phyloP scores from a whole-genome alignment of 2,797 vertebrate genomes.

The Phoebastria nigripes region DNA sequence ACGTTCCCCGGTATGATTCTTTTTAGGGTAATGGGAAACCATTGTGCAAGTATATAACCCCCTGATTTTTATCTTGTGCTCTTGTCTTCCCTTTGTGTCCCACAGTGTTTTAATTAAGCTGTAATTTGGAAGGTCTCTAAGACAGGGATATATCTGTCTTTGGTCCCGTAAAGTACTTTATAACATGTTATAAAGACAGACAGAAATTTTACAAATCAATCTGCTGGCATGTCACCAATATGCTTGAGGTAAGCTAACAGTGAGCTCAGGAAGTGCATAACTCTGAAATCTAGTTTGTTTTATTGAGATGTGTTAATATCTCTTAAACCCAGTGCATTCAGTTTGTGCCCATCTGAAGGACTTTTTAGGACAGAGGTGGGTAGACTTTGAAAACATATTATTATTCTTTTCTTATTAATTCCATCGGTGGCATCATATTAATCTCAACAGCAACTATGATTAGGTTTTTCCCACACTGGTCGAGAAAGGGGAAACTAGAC shows the following conservation, averaged over 20 bases:
- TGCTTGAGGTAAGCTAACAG: not conserved
- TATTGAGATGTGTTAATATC: not conserved
- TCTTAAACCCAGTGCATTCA: not conserved
- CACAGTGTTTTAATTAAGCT: not conserved
- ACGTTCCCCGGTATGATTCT: not conserved
- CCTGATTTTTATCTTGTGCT: not conserved
- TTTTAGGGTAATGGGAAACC: not conserved
- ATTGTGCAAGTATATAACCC: not conserved
- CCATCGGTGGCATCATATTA: not conserved
- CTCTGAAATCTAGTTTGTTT: not conserved
- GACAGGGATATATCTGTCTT: not conserved
- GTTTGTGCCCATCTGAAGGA: not conserved
- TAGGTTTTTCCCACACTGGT: not conserved
- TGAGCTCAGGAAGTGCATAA: not conserved
- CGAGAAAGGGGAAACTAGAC: not conserved
- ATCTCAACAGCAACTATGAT: not conserved
- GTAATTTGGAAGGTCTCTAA: not conserved
- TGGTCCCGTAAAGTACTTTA: not conserved
- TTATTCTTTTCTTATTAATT: not conserved
- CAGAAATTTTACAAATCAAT: conserved; percentile 8
- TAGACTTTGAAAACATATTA: not conserved
- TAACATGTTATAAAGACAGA: not conserved
- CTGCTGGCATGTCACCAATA: not conserved
- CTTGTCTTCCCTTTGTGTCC: not conserved
- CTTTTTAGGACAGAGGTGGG: not conserved